Evolutionary conservation across 2,113 vertebrate species (phyloP).

Genomic region (Megaptera novaeangliae): DNA sequence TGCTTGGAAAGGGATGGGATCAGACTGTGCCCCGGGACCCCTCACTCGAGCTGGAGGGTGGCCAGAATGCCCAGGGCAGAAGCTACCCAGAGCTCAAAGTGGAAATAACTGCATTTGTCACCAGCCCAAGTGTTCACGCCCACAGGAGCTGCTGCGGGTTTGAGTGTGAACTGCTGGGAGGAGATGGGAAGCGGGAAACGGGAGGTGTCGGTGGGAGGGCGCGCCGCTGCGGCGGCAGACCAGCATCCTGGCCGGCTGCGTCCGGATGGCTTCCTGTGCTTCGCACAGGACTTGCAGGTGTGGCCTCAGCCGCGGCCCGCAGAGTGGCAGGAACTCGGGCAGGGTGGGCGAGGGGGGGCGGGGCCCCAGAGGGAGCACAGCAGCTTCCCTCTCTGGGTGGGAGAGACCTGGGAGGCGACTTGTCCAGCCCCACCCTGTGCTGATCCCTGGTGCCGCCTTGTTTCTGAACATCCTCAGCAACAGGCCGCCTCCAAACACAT

Average conservation of each 20-base stretch:
- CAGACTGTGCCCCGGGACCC: slow-evolving; percentile 70
- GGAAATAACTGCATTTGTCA: slow-evolving; percentile 76
- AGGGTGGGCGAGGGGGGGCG: neutral
- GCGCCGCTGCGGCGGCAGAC: neutral
- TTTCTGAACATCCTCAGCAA: neutral
- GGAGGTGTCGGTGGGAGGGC: neutral
- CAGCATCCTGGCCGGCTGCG: neutral
- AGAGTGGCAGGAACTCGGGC: neutral
- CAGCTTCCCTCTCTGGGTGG: neutral
- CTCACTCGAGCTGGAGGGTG: slow-evolving; percentile 73
- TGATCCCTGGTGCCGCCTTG: neutral
- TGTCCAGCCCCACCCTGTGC: neutral
- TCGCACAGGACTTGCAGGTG: neutral
- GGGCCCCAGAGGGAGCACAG: neutral
- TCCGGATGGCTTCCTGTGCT: neutral
- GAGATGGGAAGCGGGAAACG: slow-evolving; percentile 50
- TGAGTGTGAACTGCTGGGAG: slow-evolving; percentile 56
- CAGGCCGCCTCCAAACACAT: neutral
- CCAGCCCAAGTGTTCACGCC: slow-evolving; percentile 64
- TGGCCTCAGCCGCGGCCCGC: neutral
- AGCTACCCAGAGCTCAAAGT: slow-evolving; percentile 74
- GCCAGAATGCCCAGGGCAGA: slow-evolving; percentile 75
- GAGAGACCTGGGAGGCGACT: neutral
- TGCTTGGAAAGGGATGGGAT: slow-evolving; percentile 73
- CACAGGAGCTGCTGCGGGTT: slow-evolving; percentile 63